Base-by-base conservation (phyloP, 2,888 invertebrate species). In the Latrodectus elegans region DNA sequence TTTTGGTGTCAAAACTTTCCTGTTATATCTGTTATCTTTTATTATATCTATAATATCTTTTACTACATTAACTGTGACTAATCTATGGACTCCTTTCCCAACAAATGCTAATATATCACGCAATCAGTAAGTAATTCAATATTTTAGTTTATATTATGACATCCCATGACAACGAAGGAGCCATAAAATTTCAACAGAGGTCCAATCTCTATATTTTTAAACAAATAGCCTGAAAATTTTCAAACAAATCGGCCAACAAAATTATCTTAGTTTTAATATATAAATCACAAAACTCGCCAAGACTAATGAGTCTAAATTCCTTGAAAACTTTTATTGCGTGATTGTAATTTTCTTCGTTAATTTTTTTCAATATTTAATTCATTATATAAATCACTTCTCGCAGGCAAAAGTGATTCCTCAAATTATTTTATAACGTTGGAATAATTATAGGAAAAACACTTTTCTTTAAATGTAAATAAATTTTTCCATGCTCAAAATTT, bases 41-140 rank as follows among this genome's bases (percentile, higher is more conserved):
- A 72, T 89, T 86, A 15, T 81, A 67, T 60, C 14, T 38, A 3
- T 75, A 26, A 55, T 81, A 71, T 71, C 88, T 75, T 4, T 84
- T 52, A 12, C 4, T 53, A 53, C 73, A 74, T 11, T 76, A 75
- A 55, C 64, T 79, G 55, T 79, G 55, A 89, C 22, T 14, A 87
- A 71, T 4, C 89, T 90, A 89, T 91, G 85, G 55, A 55, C 14
- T 55, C 6, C 55, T 55, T 55, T 55, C 15, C 6, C 55, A 55
- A 55, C 15, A 15, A 55, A 55, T 55, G 15, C 3, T 14, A 55
- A 14, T 15, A 6, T 55, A 55, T 55, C 55, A 55, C n/a, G n/a
- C 15, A 55, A 55, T 55, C 55, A 14, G 55, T 55, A 14, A 55
- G 11, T 55, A 55, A 6, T 55, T 55, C 8, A 3, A 55, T 14